Evolutionary conservation across 2,888 invertebrate genomes (phyloP), one percentile per base, ranked within the genome.

Genomic region (Tachystola acroxantha): DNA sequence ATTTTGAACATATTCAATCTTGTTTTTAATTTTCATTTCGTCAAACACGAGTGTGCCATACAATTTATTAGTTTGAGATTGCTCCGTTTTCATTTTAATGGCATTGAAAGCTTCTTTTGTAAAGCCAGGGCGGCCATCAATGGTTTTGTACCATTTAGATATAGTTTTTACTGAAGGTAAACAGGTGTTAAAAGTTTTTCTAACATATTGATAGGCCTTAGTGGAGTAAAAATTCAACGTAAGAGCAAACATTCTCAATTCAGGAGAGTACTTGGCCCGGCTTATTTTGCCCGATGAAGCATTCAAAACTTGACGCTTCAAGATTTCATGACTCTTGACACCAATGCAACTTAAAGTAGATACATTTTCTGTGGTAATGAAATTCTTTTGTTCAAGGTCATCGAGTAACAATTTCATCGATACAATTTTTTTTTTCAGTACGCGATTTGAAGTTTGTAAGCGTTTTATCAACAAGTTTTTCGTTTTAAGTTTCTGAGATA

Each of bases 171-270:
- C 5, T 3, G 19, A 12, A 2, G 34, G 28, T 12, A 34, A 29
- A 20, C 43, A 39, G 7, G 42, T 45, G 13, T 33, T 10, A 42
- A 62, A 59, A 7, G 39, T 42, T 33, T 46, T 41, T 10, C 57
- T 26, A 1, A 59, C 44, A 43, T 44, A 56, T 13, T 34, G 30
- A 34, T 59, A 57, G 3, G 55, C 57, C 32, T 43, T 50, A 9
- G 50, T 46, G 1, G 47, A 36, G 13, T 39, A 39, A 28, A 31
- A 39, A 9, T 39, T 6, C 7, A 39, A 20, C 7, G 39, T 39
- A 19, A 35, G 12, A 16, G 39, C 39, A 11, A 40, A 40, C 7
- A 12, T 33, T 34, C 36, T 33, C 7, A 40, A 31, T 34, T 40
- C 36, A 2, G 36, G 16, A 5, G 36, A 36, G 34, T 36, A 40